phyloP scores from a whole-genome alignment of 1,140 invertebrate species.

The Drosophila burlai region DNA sequence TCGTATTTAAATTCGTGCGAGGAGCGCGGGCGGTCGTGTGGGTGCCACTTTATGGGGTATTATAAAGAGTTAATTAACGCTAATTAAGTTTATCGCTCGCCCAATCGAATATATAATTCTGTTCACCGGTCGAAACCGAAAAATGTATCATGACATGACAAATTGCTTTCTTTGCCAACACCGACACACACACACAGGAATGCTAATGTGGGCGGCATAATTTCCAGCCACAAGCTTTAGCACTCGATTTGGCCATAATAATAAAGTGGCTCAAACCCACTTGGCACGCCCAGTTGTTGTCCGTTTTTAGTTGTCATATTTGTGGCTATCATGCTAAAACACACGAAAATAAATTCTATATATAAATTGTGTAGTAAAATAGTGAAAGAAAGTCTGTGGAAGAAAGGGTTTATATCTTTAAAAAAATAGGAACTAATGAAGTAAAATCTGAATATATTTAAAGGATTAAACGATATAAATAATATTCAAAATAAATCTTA shows the following conservation, averaged over 20 bases:
- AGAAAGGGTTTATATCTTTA: too few relatives aligned
- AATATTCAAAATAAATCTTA: too few relatives aligned
- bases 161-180: conserved; percentile 25
- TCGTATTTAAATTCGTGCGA: conserved; percentile 64
- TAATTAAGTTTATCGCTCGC: conserved; percentile 37
- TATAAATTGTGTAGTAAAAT: background rate
- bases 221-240: conserved; percentile 52
- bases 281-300: conserved; percentile 62
- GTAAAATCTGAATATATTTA: too few relatives aligned
- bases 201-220: conserved; percentile 34
- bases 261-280: conserved; percentile 56
- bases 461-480: too few relatives aligned
- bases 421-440: too few relatives aligned
- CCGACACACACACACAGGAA: background rate
- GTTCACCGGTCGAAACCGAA: conserved; percentile 16
- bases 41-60: conserved; percentile 18
- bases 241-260: conserved; percentile 71
- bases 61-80: conserved; percentile 46
- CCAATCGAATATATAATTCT: conserved; percentile 13
- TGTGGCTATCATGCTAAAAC: conserved; percentile 64
- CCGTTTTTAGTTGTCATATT: conserved; percentile 61
- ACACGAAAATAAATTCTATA: conserved; percentile 28
- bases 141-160: conserved; percentile 38
- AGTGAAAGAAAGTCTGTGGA: background rate
- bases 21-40: background rate